Evolutionary conservation across 2,888 invertebrate genomes (phyloP).

Genomic region (Chymomyza fuscimana): DNA sequence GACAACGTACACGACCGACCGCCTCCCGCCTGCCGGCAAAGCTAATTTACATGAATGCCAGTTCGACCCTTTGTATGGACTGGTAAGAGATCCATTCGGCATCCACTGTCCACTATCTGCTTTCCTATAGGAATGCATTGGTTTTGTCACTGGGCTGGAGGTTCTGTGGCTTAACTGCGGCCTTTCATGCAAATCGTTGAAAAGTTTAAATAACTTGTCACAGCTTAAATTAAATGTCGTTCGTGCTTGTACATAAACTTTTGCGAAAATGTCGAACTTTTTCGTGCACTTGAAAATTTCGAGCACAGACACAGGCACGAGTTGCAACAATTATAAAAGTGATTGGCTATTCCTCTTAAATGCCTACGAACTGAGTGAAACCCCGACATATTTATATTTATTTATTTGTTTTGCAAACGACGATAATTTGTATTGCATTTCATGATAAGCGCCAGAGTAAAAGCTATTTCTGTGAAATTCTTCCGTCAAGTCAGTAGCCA

Average conservation of each 20-base stretch:
- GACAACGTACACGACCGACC: slow-evolving; percentile 54
- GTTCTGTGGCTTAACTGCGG: not conserved
- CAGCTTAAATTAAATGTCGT: not conserved
- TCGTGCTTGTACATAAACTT: not conserved
- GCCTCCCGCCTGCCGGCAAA: not conserved
- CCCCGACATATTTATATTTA: not conserved
- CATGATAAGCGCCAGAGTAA: not conserved
- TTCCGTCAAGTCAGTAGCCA: not conserved
- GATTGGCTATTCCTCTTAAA: not conserved
- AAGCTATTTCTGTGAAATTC: not conserved
- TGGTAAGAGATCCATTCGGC: not conserved
- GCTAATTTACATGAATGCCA: slow-evolving; percentile 65
- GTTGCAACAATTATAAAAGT: not conserved
- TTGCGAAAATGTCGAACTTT: not conserved
- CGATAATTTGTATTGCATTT: not conserved
- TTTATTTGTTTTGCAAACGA: not conserved
- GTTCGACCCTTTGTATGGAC: slow-evolving; percentile 24
- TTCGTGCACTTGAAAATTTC: not conserved
- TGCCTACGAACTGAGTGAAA: not conserved
- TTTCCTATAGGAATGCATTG: not conserved
- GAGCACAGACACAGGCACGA: not conserved
- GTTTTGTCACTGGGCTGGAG: not conserved
- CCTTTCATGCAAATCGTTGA: slow-evolving; percentile 5
- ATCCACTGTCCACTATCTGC: not conserved
- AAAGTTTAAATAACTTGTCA: slow-evolving; percentile 1